A percentile compares a stretch with the other conserved stretches of the same genome.
phyloP scores from a whole-genome alignment of 1,140 invertebrate genomes.

The Neodiprion pinetum region DNA sequence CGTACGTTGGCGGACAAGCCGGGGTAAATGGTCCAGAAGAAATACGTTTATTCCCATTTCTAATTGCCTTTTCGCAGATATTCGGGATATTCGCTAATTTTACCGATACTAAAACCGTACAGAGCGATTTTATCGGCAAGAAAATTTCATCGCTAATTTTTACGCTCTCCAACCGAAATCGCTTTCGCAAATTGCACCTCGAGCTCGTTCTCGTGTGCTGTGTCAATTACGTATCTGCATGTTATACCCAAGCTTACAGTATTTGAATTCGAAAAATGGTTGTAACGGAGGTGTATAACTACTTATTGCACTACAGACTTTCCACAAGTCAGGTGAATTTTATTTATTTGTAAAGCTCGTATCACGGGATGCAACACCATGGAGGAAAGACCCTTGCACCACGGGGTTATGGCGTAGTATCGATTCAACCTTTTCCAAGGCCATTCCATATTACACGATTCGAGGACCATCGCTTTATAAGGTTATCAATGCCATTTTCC shows the following conservation, averaged over 20 bases:
- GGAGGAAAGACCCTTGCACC: not conserved
- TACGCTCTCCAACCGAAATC: not conserved
- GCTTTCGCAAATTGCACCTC: not conserved
- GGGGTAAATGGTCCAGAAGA: constrained; percentile 12
- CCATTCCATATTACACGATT: not conserved
- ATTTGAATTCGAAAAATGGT: too few species aligned
- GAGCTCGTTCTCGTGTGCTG: not conserved
- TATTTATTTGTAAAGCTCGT: too few species aligned
- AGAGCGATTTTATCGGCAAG: not conserved
- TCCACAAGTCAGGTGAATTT: not conserved
- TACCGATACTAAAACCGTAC: not conserved
- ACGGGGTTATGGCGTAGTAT: not conserved
- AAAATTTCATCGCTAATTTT: not conserved
- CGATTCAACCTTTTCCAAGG: constrained; percentile 1
- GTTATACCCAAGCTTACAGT: too few species aligned
- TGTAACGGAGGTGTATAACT: too few species aligned
- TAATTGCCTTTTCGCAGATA: constrained; percentile 9
- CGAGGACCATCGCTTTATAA: not conserved
- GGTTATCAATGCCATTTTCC: not conserved
- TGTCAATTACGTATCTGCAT: too few species aligned
- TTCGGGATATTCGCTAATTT: constrained; percentile 3
- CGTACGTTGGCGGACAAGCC: not conserved
- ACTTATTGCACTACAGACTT: too few species aligned
- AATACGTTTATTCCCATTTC: constrained; percentile 12
- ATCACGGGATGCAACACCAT: not conserved